Conservation (phyloP, 2,888 invertebrate species). For the Gymnosoma rotundatum region DNA sequence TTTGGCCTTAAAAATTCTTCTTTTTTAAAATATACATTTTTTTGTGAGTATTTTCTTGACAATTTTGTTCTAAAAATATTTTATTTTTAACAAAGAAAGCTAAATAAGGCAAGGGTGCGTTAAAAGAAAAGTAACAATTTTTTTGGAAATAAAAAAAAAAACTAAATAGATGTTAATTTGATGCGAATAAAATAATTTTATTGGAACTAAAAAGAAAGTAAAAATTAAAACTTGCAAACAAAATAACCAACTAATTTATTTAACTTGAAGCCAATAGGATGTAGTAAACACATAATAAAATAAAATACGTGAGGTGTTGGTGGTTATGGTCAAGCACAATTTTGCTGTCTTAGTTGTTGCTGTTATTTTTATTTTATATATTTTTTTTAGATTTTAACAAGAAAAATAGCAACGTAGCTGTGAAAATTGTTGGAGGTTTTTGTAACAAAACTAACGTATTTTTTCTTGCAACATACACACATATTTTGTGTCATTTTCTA, state of each 20-base stretch:
- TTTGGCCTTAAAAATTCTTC: no score
- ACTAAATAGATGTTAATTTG: no score
- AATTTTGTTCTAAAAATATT: no score
- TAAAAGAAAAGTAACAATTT: no score
- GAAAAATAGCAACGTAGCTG: constrained; percentile 60
- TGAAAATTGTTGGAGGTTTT: constrained; percentile 65
- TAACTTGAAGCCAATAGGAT: not conserved
- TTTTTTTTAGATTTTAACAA: constrained; percentile 45
- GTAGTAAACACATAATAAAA: not conserved
- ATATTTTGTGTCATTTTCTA: constrained; percentile 54
- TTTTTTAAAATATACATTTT: no score
- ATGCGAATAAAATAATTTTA: no score
- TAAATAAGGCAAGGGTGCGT: no score
- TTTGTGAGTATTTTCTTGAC: no score
- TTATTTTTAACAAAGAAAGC: no score
- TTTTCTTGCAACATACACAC: constrained; percentile 28
- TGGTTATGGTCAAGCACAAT: constrained; percentile 69
- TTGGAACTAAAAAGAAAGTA: no score
- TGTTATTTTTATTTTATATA: constrained; percentile 4
- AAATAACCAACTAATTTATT: not conserved
- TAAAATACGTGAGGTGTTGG: constrained; percentile 56
- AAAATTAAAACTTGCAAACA: not conserved
- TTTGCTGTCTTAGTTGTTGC: constrained; percentile 50
- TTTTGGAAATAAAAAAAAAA: no score
- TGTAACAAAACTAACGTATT: constrained; percentile 44